A percentile compares a stretch with the other conserved stretches of the same genome.
These are phyloP conservation scores for Drosophila micromelanica DNA, from an alignment of 1,140 invertebrate species.

Conservation along the genomic window DNA sequence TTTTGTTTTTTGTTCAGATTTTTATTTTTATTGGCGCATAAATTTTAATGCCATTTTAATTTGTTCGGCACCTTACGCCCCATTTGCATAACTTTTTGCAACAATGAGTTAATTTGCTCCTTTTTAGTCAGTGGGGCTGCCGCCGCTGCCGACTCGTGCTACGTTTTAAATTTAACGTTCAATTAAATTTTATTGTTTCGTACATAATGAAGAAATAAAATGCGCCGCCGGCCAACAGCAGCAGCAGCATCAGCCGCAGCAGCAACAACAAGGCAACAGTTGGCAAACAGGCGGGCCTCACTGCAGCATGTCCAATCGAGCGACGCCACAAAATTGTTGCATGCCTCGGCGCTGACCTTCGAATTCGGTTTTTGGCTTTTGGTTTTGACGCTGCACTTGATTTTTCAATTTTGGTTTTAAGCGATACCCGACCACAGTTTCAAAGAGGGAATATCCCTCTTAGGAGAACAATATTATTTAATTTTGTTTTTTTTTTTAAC, in stretches of 20 bases:
- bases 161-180: constrained; percentile 68
- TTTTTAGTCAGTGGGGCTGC: constrained; percentile 36
- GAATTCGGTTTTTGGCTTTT: constrained; percentile 25
- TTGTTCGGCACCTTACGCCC: constrained; percentile 52
- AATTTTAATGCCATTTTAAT: constrained; percentile 62
- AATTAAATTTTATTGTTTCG: constrained; percentile 70
- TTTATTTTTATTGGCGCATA: constrained; percentile 54
- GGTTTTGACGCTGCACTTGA: constrained; percentile 30
- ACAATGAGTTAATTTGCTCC: constrained; percentile 64
- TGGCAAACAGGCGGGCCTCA: constrained; percentile 2
- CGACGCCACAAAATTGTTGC: constrained; percentile 33
- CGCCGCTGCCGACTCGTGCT: constrained; percentile 48
- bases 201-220: constrained; percentile 71
- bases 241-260: constrained; percentile 13
- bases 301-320: constrained; percentile 43
- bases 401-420: constrained; percentile 35
- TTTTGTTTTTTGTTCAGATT: constrained; percentile 23
- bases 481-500: no score
- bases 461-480: no score
- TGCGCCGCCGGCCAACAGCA: constrained; percentile 47
- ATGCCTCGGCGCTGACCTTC: constrained; percentile 45
- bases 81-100: constrained; percentile 64
- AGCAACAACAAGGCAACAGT: constrained; percentile 12
- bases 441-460: not conserved
- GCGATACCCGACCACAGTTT: constrained; percentile 11